These are phyloP conservation scores for Dolichomitus sp. DNA, from an alignment of 2,888 invertebrate genomes.

Conservation along the genomic window DNA sequence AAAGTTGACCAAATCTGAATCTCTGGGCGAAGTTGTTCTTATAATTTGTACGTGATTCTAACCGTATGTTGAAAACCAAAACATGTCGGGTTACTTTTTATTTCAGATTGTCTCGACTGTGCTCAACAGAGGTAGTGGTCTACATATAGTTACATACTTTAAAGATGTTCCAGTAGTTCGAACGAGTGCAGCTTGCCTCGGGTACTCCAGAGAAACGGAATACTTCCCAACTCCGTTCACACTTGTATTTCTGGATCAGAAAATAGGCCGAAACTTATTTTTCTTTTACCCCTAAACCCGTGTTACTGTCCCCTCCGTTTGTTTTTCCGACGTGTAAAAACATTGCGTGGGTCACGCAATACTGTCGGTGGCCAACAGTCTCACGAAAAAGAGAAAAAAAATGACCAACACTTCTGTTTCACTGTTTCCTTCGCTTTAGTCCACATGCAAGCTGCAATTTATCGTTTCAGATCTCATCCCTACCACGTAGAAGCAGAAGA, in stretches of 20 bases:
- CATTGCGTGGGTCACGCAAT: slow-evolving; percentile 36
- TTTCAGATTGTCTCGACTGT: not conserved
- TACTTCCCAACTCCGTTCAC: not conserved
- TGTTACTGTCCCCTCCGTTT: slow-evolving; percentile 1
- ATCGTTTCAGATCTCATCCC: slow-evolving; percentile 31
- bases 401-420: slow-evolving; percentile 13
- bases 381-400: not conserved
- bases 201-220: not conserved
- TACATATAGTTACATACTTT: slow-evolving; percentile 1
- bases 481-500: not conserved
- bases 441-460: slow-evolving; percentile 24
- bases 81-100: too few relatives aligned
- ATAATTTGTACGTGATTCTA: not conserved
- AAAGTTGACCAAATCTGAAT: not conserved
- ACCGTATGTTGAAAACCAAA: too few relatives aligned
- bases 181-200: not conserved
- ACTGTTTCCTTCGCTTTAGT: not conserved
- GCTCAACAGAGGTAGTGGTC: not conserved
- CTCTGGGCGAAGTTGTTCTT: not conserved
- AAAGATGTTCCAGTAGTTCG: not conserved
- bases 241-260: not conserved
- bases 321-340: slow-evolving; percentile 8
- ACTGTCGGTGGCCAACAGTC: not conserved
- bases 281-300: not conserved
- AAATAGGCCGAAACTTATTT: not conserved